Percentiles rank a stretch among this genome's conserved stretches.
Conservation (phyloP, 2,888 invertebrate species). For the Dysmachus trigonus region DNA sequence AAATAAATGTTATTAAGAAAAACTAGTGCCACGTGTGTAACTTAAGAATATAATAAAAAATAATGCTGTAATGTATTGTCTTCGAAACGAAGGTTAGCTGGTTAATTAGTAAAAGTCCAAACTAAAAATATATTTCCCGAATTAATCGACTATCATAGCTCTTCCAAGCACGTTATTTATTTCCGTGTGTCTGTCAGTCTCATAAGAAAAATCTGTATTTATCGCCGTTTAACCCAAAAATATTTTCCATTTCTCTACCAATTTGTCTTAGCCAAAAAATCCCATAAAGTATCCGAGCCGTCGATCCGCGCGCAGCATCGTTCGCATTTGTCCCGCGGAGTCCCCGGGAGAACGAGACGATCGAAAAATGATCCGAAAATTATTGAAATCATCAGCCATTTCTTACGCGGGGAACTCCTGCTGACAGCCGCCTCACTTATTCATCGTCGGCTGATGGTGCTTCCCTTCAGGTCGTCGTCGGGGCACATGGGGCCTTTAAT, state of each 20-base stretch:
- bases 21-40: too few species aligned
- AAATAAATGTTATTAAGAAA: too few species aligned
- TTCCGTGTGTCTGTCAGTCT: not conserved
- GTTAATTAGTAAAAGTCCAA: not conserved
- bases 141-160: not conserved
- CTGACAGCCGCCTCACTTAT: constrained; percentile 38
- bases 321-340: not conserved
- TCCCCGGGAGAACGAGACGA: not conserved
- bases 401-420: constrained; percentile 21
- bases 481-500: constrained; percentile 14
- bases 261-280: not conserved
- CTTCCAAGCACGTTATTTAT: not conserved
- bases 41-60: not conserved
- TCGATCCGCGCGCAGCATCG: too few species aligned
- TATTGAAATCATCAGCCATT: constrained; percentile 39
- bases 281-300: not conserved
- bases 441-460: not conserved
- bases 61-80: not conserved
- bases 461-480: constrained; percentile 15
- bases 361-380: constrained; percentile 24
- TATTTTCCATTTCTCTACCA: not conserved
- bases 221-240: not conserved
- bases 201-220: not conserved
- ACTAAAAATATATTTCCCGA: not conserved
- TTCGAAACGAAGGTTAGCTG: not conserved